Base-by-base conservation (phyloP, 2,888 invertebrate species). In the Theristus sp. region DNA sequence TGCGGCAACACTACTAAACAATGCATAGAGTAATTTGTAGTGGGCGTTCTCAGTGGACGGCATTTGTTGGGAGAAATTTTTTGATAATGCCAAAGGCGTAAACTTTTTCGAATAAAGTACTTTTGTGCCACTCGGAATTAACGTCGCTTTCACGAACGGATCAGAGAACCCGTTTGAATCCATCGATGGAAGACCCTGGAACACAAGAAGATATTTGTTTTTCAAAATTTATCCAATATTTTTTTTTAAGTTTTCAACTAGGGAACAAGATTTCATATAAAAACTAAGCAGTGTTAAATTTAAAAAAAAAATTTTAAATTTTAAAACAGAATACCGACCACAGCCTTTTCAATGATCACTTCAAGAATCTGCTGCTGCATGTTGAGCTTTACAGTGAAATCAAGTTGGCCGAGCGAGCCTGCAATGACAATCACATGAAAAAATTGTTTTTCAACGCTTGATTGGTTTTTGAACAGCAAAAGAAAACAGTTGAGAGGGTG, bases 101-200 rank as follows among this genome's bases (percentile, higher is more conserved):
- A n/a, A n/a, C n/a, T n/a, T n/a, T n/a, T n/a, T n/a, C 13, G 13
- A 17, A 20, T 25, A 53, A 6, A 25, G 2, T 62, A 76, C 76
- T 70, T 79, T 79, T 59, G 71, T 74, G 52, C 78, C 77, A 25
- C 78, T 78, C n/a, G 80, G 80, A 22, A 80, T 69, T 13, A 80
- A 70, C 66, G 80, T 78, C 1, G 80, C 70, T 66, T 80, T 80
- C 25, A 79, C 78, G 74, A 88, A 91, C 0, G 93, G 89, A 78
- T 93, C 93, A 0, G 90, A 84, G 46, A 90, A 78, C 0, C 90
- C 90, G 65, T 87, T 85, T 73, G 86, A 85, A 71, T 82, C 81
- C 74, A 76, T 79, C 20, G 78, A 26, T 20, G 13, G 28, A 13
- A 56, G 30, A 24, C 28, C 29, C 56, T 56, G 56, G 22, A 56